phyloP scores from a whole-genome alignment of 1,140 invertebrate genomes.

The Bombus superbus region DNA sequence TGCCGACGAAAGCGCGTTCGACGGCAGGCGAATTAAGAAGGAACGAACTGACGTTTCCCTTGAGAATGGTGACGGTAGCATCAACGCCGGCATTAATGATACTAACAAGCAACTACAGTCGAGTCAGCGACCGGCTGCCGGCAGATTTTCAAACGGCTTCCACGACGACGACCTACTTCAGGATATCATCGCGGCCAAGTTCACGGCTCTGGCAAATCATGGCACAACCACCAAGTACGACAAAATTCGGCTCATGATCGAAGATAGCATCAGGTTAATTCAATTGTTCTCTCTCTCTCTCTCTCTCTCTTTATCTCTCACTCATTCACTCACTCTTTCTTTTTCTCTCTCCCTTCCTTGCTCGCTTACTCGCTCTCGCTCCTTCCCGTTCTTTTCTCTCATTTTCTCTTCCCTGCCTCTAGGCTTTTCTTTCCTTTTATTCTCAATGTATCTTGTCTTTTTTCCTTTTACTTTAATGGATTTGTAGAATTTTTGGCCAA shows the following conservation, averaged over 20 bases:
- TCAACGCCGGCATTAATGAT: constrained; percentile 30
- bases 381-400: neutral
- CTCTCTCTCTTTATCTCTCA: neutral
- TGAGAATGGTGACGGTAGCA: constrained; percentile 56
- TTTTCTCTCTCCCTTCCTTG: neutral
- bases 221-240: constrained; percentile 75
- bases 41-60: constrained; percentile 68
- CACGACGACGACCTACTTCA: constrained; percentile 75
- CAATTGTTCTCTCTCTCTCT: neutral
- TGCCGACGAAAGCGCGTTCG: constrained; percentile 65
- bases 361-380: neutral
- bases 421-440: neutral
- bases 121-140: constrained; percentile 44
- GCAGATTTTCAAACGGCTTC: constrained; percentile 74
- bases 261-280: constrained; percentile 82
- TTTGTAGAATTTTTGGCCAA: neutral
- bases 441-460: no score
- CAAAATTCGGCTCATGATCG: constrained; percentile 81
- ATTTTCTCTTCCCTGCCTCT: neutral
- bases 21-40: constrained; percentile 75
- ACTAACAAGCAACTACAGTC: constrained; percentile 35
- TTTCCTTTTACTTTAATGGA: neutral
- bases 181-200: constrained; percentile 76
- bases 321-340: neutral
- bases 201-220: constrained; percentile 72